A percentile compares a stretch with the other conserved stretches of the same genome.
Conservation (phyloP, 1,140 invertebrate species). For the Temnothorax longispinosus region DNA sequence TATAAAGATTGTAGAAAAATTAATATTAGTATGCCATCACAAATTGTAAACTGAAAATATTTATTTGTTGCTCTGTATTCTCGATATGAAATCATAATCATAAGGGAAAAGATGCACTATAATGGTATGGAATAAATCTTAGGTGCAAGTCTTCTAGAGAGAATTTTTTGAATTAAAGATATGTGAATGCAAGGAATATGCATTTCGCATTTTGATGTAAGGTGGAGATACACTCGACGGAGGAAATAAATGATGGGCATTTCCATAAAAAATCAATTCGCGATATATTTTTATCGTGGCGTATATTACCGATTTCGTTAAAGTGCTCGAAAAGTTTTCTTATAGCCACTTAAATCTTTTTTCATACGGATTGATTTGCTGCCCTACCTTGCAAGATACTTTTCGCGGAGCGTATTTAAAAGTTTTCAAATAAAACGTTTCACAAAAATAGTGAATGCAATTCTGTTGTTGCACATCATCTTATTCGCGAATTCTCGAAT, state of each 20-base stretch:
- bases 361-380: conserved; percentile 24
- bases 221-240: conserved; percentile 9
- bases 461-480: conserved; percentile 15
- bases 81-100: neutral
- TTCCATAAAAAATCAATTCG: conserved; percentile 46
- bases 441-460: conserved; percentile 1
- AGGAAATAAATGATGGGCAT: neutral
- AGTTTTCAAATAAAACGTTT: conserved; percentile 50
- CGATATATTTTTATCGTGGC: conserved; percentile 31
- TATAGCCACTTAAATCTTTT: conserved; percentile 53
- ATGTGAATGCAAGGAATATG: conserved; percentile 1
- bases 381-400: conserved; percentile 17
- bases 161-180: conserved; percentile 14
- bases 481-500: conserved; percentile 7
- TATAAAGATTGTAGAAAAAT: neutral
- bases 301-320: conserved; percentile 47
- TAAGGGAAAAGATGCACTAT: neutral
- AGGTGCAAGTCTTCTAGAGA: neutral
- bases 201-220: conserved; percentile 38
- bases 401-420: conserved; percentile 39
- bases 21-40: neutral
- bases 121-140: conserved; percentile 18
- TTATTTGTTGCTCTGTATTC: neutral
- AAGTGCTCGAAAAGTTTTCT: conserved; percentile 45
- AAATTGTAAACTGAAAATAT: neutral